Conservation (phyloP, 2,888 invertebrate species). For the Polydrusus pterygomalis region DNA sequence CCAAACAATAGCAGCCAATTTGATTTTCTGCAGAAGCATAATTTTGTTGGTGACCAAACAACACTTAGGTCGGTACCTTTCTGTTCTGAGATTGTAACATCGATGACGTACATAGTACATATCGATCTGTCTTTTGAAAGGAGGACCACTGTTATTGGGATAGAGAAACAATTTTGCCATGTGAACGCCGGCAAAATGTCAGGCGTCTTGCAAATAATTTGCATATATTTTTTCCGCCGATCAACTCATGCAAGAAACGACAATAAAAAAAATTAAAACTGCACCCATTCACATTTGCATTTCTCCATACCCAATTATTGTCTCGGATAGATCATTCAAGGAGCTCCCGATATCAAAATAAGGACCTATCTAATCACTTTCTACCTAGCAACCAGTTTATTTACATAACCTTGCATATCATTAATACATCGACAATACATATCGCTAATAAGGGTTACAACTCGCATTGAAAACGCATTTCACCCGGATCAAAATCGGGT, state of each 20-base stretch:
- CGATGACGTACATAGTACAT: too few relatives aligned
- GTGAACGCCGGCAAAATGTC: too few relatives aligned
- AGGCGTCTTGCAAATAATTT: conserved; percentile 8
- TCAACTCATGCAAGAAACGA: conserved; percentile 14
- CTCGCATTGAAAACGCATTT: conserved; percentile 21
- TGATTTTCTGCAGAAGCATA: too few relatives aligned
- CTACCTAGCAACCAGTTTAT: conserved; percentile 52
- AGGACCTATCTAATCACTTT: conserved; percentile 35
- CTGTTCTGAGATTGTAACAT: too few relatives aligned
- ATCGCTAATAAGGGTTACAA: conserved; percentile 51
- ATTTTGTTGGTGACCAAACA: too few relatives aligned
- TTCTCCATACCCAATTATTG: conserved; percentile 26
- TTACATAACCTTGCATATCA: conserved; percentile 48
- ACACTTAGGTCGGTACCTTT: too few relatives aligned
- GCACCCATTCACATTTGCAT: conserved; percentile 27
- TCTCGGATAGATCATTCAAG: conserved; percentile 12
- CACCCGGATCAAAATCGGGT: conserved; percentile 39
- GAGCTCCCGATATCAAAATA: conserved; percentile 7
- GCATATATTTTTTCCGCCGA: conserved; percentile 13
- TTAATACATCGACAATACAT: conserved; percentile 41
- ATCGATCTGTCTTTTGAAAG: too few relatives aligned
- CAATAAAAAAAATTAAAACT: conserved; percentile 40
- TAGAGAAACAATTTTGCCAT: too few relatives aligned
- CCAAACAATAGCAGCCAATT: too few relatives aligned
- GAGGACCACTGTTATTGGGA: too few relatives aligned